A percentile compares a stretch with the other conserved stretches of the same genome.
Conservation (phyloP, 2,888 invertebrate species). For the Scrobipalpa costella region DNA sequence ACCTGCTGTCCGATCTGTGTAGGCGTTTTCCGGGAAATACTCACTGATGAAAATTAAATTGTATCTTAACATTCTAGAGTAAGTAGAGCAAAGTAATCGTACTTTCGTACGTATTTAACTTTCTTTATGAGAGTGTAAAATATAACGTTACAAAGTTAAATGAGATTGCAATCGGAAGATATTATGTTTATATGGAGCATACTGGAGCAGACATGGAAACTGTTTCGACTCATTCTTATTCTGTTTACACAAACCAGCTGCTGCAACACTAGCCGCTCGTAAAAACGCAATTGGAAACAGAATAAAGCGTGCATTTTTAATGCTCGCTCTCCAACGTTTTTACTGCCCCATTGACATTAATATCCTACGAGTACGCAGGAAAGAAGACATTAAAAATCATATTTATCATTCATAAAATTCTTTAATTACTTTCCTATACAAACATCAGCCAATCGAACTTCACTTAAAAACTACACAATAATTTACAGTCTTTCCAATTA, state of each 20-base stretch:
- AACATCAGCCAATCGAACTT: constrained; percentile 75
- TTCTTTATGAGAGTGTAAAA: background rate
- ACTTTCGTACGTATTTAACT: background rate
- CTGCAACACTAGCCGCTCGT: constrained; percentile 62
- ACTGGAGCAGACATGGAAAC: constrained; percentile 53
- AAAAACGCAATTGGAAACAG: constrained; percentile 69
- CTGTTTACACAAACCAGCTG: constrained; percentile 71
- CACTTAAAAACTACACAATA: constrained; percentile 67
- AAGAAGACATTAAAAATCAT: constrained; percentile 40
- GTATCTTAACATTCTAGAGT: background rate
- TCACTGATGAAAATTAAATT: background rate
- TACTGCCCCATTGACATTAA: constrained; percentile 45
- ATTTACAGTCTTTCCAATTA: constrained; percentile 80
- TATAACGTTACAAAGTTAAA: constrained; percentile 46
- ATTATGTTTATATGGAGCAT: constrained; percentile 35
- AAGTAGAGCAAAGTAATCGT: constrained; percentile 8
- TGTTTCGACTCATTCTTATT: constrained; percentile 64
- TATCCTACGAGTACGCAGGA: constrained; percentile 31
- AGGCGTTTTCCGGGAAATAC: constrained; percentile 5
- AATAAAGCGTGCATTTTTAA: constrained; percentile 65
- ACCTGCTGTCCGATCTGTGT: constrained; percentile 30
- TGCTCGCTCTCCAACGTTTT: constrained; percentile 49
- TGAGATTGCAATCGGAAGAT: constrained; percentile 43
- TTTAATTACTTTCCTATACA: constrained; percentile 78
- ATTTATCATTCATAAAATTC: constrained; percentile 68